Evolutionary conservation across 35 echinoderm and acorn worm species (phyloP), one percentile per base, ranked within the genome.

Genomic region (Heliocidaris tuberculata): DNA sequence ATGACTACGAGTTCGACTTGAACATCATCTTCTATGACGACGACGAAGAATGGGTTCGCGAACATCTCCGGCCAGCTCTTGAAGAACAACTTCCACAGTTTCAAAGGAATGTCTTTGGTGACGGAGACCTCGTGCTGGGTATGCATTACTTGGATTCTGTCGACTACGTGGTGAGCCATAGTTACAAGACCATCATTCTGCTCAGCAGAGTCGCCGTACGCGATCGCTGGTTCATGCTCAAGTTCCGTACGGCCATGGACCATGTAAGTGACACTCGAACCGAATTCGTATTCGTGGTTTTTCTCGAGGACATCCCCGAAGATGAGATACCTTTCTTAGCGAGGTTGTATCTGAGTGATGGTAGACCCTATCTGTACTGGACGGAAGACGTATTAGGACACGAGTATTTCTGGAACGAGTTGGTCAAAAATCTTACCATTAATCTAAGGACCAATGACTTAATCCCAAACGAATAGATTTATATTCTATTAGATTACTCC

Each of bases 121-220:
- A 86, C 12, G 85, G 31, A 86, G 21, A 86, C 9, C 85, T 86
- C 31, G 31, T 29, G 85, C 21, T n/a, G 27, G 85, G 85, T 29
- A 86, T 86, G 85, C 31, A 86, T 21, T 86, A 86, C 31, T 32
- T 86, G 85, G 85, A 86, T 86, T 86, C 85, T 24, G 85, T 86
- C 2, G 31, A 32, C 85, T 32, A 30, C 31, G 31, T 86, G 27
- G 85, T 86, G 85, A 32, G 31, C n/a, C 27, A 86, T 86, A 86
- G 85, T 32, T 86, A 30, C 85, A 86, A 86, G 85, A 32, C 31
- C n/a, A 86, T 86, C 31, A 30, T 86, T 30, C 2, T 86, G 9
- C 5, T 86, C 85, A 86, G 85, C 21, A 32, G 0, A 29, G 85
- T 9, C 11, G 85, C 85, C 31, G n/a, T 86, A 9, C 27, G 21